Conservation (phyloP, 2,113 vertebrate genomes). For the Ceratotherium simum region DNA sequence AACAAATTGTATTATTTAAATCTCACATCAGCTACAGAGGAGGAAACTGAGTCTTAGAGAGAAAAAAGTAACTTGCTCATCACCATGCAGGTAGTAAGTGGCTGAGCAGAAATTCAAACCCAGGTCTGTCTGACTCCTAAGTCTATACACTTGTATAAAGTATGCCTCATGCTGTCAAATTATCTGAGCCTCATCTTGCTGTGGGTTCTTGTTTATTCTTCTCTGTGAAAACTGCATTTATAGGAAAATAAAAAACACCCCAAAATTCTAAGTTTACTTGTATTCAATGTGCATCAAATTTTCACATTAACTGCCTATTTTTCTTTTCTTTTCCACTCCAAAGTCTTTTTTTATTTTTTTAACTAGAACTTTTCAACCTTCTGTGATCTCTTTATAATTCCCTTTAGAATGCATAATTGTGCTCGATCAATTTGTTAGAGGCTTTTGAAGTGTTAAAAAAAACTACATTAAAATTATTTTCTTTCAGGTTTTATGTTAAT, state of each 20-base stretch:
- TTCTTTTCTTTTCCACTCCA: constrained; percentile 81
- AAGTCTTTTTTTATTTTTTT: constrained; percentile 78
- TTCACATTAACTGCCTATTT: constrained; percentile 83
- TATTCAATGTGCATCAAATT: constrained; percentile 81
- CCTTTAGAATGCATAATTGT: constrained; percentile 91
- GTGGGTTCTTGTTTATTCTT: constrained; percentile 56
- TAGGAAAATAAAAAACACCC: background rate
- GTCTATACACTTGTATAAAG: background rate
- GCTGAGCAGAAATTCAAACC: background rate
- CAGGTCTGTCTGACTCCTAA: background rate
- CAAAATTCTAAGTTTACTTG: constrained; percentile 82
- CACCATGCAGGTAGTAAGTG: background rate
- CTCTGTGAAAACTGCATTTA: background rate
- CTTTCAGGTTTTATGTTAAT: constrained; percentile 93
- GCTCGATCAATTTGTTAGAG: constrained; percentile 91
- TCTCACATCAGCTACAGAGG: background rate
- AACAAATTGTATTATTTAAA: background rate
- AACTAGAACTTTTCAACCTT: constrained; percentile 91
- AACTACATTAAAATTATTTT: constrained; percentile 92
- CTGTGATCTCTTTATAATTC: constrained; percentile 91
- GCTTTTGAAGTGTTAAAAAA: constrained; percentile 93
- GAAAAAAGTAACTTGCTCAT: background rate
- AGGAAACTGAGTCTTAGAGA: background rate
- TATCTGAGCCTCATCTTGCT: background rate
- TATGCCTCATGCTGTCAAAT: constrained; percentile 20